phyloP scores from a whole-genome alignment of 1,140 invertebrate species.

The Hyles vespertilio region DNA sequence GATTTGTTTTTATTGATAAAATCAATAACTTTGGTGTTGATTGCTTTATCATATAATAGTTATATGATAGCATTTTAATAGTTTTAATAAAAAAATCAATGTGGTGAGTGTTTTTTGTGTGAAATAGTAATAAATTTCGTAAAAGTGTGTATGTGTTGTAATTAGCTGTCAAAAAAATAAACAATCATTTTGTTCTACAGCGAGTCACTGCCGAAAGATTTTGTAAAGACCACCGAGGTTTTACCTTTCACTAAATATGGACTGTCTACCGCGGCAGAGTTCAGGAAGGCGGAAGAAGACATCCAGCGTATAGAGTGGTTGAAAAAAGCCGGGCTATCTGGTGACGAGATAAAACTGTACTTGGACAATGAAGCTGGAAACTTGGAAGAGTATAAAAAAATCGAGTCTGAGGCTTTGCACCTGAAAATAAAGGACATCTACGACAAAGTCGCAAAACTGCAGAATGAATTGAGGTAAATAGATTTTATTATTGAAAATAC shows the following conservation, averaged over 20 bases:
- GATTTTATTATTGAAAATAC: background rate
- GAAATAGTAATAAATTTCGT: no score
- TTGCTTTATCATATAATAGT: background rate
- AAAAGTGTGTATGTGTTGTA: no score
- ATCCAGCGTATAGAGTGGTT: slow-evolving; percentile 53
- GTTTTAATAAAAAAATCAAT: background rate
- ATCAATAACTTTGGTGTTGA: background rate
- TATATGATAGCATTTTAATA: background rate
- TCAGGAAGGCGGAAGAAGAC: slow-evolving; percentile 47
- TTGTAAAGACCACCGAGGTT: slow-evolving; percentile 58
- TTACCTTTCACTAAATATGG: slow-evolving; percentile 64
- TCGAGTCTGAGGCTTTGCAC: slow-evolving; percentile 48
- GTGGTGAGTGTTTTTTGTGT: slow-evolving; percentile 9
- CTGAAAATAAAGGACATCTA: slow-evolving; percentile 44
- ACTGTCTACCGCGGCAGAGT: slow-evolving; percentile 50
- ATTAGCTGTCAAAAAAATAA: no score
- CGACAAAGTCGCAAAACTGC: slow-evolving; percentile 50
- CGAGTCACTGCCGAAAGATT: slow-evolving; percentile 54
- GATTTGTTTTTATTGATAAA: no score
- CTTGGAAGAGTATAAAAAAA: slow-evolving; percentile 45
- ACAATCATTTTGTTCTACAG: no score
- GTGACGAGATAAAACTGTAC: slow-evolving; percentile 60
- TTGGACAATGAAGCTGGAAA: slow-evolving; percentile 54
- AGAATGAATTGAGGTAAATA: slow-evolving; percentile 16
- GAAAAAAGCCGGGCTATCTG: slow-evolving; percentile 55